Percentiles rank a stretch among this genome's conserved stretches.
Conservation (phyloP, 2,113 vertebrate genomes). For the Crocuta crocuta region DNA sequence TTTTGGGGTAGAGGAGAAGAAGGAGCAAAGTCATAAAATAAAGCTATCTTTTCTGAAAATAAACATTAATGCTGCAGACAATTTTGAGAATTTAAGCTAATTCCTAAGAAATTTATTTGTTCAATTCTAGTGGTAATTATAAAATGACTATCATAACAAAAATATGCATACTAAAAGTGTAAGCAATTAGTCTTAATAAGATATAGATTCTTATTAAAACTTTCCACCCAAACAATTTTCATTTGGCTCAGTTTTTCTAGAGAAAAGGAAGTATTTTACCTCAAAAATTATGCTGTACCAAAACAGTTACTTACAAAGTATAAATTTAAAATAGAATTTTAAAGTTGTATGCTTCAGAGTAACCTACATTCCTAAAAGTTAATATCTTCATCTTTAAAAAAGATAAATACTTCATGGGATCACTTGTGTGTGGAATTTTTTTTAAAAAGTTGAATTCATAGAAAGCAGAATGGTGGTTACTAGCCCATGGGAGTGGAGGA, state of each 20-base stretch:
- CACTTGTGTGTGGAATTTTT: neutral
- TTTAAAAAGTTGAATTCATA: neutral
- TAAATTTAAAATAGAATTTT: neutral
- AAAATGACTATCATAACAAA: conserved; percentile 12
- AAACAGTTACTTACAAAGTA: conserved; percentile 33
- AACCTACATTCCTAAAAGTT: neutral
- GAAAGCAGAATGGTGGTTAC: neutral
- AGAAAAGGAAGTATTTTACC: conserved; percentile 28
- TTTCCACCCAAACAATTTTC: neutral
- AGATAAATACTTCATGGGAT: neutral
- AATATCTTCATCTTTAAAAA: neutral
- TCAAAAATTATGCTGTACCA: conserved; percentile 1
- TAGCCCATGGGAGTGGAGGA: neutral
- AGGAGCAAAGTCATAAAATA: neutral
- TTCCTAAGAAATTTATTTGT: conserved; percentile 17
- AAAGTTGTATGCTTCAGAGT: neutral
- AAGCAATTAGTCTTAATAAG: neutral
- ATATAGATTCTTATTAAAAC: conserved; percentile 11
- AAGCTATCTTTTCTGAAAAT: conserved; percentile 28
- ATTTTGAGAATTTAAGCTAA: conserved; percentile 25
- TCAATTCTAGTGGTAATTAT: conserved; percentile 36
- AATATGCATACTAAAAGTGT: conserved; percentile 23
- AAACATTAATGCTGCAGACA: neutral
- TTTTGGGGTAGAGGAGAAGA: neutral
- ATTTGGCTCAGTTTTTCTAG: conserved; percentile 6